Evolutionary conservation across 2,888 invertebrate genomes (phyloP).

Genomic region (Ethmia dodecea): DNA sequence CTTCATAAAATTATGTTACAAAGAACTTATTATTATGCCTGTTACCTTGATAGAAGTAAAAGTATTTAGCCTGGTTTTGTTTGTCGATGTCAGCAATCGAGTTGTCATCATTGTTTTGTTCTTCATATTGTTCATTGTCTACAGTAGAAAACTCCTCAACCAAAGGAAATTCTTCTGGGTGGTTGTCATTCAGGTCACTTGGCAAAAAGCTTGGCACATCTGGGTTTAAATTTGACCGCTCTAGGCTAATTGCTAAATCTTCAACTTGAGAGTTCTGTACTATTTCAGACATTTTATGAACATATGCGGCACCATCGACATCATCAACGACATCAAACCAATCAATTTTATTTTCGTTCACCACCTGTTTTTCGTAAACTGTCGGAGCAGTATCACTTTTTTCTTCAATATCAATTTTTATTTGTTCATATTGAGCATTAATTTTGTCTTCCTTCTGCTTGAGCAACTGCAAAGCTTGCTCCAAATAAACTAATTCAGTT

Average conservation of each 20-base stretch:
- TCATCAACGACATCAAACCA: conserved; percentile 64
- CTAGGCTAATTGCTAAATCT: conserved; percentile 29
- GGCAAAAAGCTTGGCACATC: conserved; percentile 48
- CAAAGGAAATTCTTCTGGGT: conserved; percentile 45
- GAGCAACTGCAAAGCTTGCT: conserved; percentile 87
- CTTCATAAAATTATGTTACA: background rate
- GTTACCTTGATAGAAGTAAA: conserved; percentile 90
- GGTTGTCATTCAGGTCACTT: conserved; percentile 31
- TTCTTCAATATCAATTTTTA: conserved; percentile 26
- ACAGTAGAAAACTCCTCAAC: conserved; percentile 30
- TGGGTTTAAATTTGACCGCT: conserved; percentile 51
- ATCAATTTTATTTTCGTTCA: conserved; percentile 50
- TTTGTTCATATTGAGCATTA: conserved; percentile 30
- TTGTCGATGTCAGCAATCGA: conserved; percentile 50
- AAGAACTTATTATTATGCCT: background rate
- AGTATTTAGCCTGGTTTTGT: conserved; percentile 76
- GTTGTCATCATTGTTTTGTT: conserved; percentile 22
- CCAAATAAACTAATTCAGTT: conserved; percentile 91
- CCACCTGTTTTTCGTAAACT: conserved; percentile 48
- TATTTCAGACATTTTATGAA: no score
- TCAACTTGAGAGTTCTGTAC: conserved; percentile 43
- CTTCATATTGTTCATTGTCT: conserved; percentile 28
- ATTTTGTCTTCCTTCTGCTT: conserved; percentile 65
- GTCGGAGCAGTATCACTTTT: conserved; percentile 30
- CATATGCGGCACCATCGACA: conserved; percentile 57